A percentile compares a stretch with the other conserved stretches of the same genome.
These are phyloP conservation scores for Arnoldichthys spilopterus DNA, from an alignment of 2,797 vertebrate species.

Conservation along the genomic window DNA sequence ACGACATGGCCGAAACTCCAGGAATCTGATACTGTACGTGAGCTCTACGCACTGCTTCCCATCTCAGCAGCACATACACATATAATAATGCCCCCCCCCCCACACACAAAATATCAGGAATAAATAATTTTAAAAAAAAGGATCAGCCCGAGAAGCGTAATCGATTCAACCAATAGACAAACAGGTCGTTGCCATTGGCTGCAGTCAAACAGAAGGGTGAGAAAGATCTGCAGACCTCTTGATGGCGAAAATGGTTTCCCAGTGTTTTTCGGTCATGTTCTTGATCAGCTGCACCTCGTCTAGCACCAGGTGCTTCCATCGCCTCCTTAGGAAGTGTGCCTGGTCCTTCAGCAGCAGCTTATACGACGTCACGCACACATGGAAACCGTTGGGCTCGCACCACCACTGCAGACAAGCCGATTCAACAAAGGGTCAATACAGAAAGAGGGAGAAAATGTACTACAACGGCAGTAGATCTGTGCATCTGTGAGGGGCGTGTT, in stretches of 20 bases:
- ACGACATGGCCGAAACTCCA: too few species aligned
- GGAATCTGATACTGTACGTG: too few species aligned
- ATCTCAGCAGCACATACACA: too few species aligned
- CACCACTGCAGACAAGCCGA: conserved; percentile 79
- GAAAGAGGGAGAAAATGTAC: background rate
- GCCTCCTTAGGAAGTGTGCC: conserved; percentile 83
- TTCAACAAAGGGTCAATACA: conserved; percentile 1
- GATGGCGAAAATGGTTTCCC: conserved; percentile 88
- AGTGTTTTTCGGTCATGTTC: conserved; percentile 91
- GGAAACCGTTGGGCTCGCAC: conserved; percentile 88
- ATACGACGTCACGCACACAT: conserved; percentile 92
- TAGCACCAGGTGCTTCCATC: conserved; percentile 89
- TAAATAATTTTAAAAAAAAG: too few species aligned
- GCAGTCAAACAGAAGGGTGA: background rate
- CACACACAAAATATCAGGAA: too few species aligned
- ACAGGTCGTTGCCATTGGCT: background rate
- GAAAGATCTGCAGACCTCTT: conserved; percentile 76
- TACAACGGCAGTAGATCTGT: too few species aligned
- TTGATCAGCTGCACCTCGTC: conserved; percentile 92
- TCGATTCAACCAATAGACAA: background rate
- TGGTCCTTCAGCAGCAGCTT: conserved; percentile 91
- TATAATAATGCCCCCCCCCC: too few species aligned
- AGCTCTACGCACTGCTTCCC: too few species aligned
- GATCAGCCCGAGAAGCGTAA: too few species aligned
- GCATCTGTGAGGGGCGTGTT: too few species aligned